Base-by-base conservation (phyloP, 2,888 invertebrate genomes). In the Ceraclea dissimilis region DNA sequence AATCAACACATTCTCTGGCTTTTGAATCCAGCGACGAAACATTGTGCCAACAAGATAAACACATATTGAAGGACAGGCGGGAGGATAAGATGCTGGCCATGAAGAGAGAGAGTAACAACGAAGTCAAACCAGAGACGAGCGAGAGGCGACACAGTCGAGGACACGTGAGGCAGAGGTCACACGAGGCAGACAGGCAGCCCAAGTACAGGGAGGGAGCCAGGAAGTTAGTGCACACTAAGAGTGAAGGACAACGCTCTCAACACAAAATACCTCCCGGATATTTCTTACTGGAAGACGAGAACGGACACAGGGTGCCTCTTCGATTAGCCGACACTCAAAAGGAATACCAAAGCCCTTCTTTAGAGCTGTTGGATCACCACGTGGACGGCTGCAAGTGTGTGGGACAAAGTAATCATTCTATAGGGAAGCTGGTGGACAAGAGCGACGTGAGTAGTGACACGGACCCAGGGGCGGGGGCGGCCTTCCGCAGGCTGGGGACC, bases 21-120 rank as follows among this genome's bases (percentile, higher is more conserved):
- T 56, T 56, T 4, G 60, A 60, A 47, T 58, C 60, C 31, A 61
- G 61, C 50, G 61, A 61, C 18, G 61, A 61, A 33, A 59, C 57
- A n/a, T 33, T 59, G 22, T 57, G 54, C 34, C 54, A 51, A 11
- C 56, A 33, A 33, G 56, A 56, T 17, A 51, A 56, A 18, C 50
- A 50, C 13, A 5, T 31, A 6, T 17, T 51, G 19, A 22, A 49
- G 20, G 47, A 49, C 43, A n/a, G 51, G 18, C 4, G 49, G 13
- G 52, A 54, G 4, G 51, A 54, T 8, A 58, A 58, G 26, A 48
- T 51, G 56, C 17, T 53, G n/a, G 21, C 49, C 5, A 54, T 34
- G 49, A 48, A 54, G 11, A 33, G 49, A 21, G 49, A 49, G 16
- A 39, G 39, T 16, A 39, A 39, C 39, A 49, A 20, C 4, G 53